Conservation (phyloP, 2,113 vertebrate species). For the Poeciliopsis occidentalis region DNA sequence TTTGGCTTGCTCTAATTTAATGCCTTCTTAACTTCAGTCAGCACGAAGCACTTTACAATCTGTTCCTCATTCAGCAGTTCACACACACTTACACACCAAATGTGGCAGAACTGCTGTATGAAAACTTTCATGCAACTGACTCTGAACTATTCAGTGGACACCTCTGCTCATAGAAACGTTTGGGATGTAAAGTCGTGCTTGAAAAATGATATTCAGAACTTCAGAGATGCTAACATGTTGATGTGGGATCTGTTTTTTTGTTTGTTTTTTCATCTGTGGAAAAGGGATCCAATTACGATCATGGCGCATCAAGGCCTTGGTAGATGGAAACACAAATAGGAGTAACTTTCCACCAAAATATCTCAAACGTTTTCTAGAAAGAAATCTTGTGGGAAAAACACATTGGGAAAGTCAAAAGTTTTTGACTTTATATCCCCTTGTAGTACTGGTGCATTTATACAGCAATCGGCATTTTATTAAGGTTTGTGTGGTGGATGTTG, state of each 20-base stretch:
- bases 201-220: background rate
- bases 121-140: background rate
- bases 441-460: no score
- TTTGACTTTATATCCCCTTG: no score
- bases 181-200: background rate
- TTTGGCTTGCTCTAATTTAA: background rate
- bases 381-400: no score
- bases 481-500: no score
- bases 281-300: no score
- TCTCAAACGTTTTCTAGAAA: no score
- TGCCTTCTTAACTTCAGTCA: background rate
- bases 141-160: background rate
- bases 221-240: background rate
- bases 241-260: background rate
- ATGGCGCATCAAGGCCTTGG: no score
- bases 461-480: no score
- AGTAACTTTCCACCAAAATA: no score
- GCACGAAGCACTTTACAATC: background rate
- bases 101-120: background rate
- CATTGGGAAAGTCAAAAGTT: no score
- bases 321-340: no score
- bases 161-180: background rate
- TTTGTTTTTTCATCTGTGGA: no score
- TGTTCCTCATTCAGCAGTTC: background rate
- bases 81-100: background rate